Conservation (phyloP, 2,797 vertebrate genomes). For the Pangasius krempfi region DNA sequence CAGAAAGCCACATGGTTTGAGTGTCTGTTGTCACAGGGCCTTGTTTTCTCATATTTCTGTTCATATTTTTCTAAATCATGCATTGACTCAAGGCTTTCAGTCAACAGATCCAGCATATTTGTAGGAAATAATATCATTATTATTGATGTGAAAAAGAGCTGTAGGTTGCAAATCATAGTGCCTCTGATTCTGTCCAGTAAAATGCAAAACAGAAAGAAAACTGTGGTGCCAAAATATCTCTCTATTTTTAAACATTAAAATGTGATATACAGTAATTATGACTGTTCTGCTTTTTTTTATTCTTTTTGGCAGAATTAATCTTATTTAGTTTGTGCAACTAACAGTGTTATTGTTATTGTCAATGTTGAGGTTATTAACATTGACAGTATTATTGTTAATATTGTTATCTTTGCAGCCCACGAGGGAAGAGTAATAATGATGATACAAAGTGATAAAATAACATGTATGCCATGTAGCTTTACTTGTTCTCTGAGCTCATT, state of each 20-base stretch:
- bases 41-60: background rate
- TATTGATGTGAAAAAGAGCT: background rate
- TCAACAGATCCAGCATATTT: background rate
- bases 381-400: background rate
- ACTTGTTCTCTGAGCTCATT: background rate
- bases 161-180: background rate
- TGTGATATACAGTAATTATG: slow-evolving; percentile 15
- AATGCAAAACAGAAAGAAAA: background rate
- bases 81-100: background rate
- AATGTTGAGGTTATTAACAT: background rate
- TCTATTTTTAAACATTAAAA: slow-evolving; percentile 26
- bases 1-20: slow-evolving; percentile 8
- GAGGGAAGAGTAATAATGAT: background rate
- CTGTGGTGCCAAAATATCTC: background rate
- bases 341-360: background rate
- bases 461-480: background rate
- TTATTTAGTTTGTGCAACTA: background rate
- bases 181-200: background rate
- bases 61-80: background rate
- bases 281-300: slow-evolving; percentile 20
- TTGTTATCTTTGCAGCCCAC: background rate
- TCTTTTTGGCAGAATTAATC: background rate
- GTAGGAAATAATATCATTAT: background rate
- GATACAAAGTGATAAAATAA: no score
- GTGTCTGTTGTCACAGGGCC: background rate